Evolutionary conservation across 2,888 invertebrate species (phyloP).

Genomic region (Yponomeuta evonymella): DNA sequence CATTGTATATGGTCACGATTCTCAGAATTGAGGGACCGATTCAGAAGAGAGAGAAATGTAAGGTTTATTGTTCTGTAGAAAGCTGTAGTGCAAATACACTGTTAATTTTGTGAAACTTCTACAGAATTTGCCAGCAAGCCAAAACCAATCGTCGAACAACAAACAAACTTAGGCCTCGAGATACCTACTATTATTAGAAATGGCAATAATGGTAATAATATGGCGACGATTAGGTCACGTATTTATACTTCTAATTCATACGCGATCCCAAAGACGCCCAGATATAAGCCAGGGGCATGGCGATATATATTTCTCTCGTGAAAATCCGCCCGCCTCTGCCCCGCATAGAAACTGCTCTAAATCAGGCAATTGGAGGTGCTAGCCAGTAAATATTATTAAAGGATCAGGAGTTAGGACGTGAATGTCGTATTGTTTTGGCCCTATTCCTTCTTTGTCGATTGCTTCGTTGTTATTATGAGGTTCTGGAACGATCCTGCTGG

Average conservation of each 20-base stretch:
- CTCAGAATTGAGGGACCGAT: too few relatives aligned
- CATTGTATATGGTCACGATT: too few relatives aligned
- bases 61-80: not conserved
- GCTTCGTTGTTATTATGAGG: constrained; percentile 10
- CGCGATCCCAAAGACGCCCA: constrained; percentile 32
- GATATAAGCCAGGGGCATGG: constrained; percentile 37
- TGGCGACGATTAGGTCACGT: constrained; percentile 41
- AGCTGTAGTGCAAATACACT: not conserved
- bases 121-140: not conserved
- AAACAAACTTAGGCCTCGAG: not conserved
- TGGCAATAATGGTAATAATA: not conserved
- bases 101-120: not conserved
- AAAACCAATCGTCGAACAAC: too few relatives aligned
- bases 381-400: constrained; percentile 64
- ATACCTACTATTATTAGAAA: not conserved
- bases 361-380: constrained; percentile 73
- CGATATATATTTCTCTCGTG: constrained; percentile 73
- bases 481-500: constrained; percentile 1
- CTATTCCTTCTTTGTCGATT: constrained; percentile 6
- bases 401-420: constrained; percentile 47
- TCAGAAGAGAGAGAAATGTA: too few relatives aligned
- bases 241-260: constrained; percentile 68
- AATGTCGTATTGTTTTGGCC: constrained; percentile 11
- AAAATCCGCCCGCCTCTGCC: constrained; percentile 54
- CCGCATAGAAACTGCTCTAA: constrained; percentile 71